phyloP scores from a whole-genome alignment of 1,140 invertebrate species.

The Oedothorax gibbosus region DNA sequence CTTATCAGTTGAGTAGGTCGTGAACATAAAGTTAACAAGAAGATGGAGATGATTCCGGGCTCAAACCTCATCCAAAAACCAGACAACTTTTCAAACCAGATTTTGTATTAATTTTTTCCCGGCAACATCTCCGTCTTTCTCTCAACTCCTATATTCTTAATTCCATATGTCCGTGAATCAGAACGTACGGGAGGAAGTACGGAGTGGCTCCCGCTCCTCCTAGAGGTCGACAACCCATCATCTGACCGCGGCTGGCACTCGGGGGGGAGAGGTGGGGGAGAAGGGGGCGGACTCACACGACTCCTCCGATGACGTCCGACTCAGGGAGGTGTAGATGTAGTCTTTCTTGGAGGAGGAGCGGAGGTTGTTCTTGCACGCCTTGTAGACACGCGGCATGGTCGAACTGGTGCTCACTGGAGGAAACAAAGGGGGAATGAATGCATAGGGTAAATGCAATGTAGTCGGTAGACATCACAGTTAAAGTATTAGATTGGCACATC shows the following conservation, averaged over 20 bases:
- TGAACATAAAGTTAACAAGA: too few species aligned
- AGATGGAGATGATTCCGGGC: too few species aligned
- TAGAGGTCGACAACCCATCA: neutral
- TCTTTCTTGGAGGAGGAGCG: slow-evolving; percentile 38
- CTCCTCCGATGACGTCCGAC: slow-evolving; percentile 54
- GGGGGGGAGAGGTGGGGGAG: slow-evolving; percentile 23
- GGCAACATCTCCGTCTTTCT: too few species aligned
- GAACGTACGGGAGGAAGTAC: neutral
- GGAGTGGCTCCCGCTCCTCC: too few species aligned
- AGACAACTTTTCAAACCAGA: too few species aligned
- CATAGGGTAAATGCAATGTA: too few species aligned
- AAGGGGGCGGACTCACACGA: slow-evolving; percentile 57
- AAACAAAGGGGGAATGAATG: neutral
- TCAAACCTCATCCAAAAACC: too few species aligned
- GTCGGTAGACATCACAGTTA: neutral
- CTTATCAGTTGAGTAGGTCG: too few species aligned
- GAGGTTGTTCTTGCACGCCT: slow-evolving; percentile 47
- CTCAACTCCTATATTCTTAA: too few species aligned
- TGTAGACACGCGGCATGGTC: slow-evolving; percentile 45
- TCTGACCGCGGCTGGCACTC: slow-evolving; percentile 19
- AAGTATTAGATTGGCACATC: too few species aligned
- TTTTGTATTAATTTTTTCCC: too few species aligned
- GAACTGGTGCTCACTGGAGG: slow-evolving; percentile 44
- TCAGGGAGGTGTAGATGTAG: slow-evolving; percentile 56
- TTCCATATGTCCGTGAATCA: too few species aligned